Percentiles rank a stretch among this genome's conserved stretches.
These are phyloP conservation scores for Telmatochromis sp. DNA, from an alignment of 2,113 vertebrate genomes.

Conservation along the genomic window DNA sequence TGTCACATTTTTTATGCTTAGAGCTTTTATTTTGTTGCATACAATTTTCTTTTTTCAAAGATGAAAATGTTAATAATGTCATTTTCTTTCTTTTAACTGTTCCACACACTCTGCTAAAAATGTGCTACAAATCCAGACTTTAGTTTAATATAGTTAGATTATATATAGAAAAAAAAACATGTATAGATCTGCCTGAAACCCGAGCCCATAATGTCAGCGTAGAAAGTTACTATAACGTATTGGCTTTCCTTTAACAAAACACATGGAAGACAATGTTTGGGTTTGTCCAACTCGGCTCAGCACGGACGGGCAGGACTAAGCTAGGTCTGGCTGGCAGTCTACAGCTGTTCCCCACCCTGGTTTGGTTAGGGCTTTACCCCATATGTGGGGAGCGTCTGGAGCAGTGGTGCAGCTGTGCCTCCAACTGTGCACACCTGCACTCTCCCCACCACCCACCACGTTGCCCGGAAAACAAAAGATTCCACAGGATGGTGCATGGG, in stretches of 20 bases:
- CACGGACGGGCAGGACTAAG: constrained; percentile 11
- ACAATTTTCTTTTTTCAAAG: not conserved
- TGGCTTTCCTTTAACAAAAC: not conserved
- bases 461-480: constrained; percentile 16
- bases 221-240: not conserved
- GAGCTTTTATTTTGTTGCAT: not conserved
- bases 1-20: not conserved
- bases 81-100: not conserved
- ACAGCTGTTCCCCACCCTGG: constrained; percentile 63
- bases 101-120: not conserved
- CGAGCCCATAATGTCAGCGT: not conserved
- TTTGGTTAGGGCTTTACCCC: constrained; percentile 55
- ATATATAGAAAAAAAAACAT: not conserved
- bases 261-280: not conserved
- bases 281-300: not conserved
- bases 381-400: constrained; percentile 51
- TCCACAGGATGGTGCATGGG: constrained; percentile 24
- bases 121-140: not conserved
- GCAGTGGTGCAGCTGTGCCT: constrained; percentile 64
- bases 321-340: constrained; percentile 41
- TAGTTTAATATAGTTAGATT: not conserved
- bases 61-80: not conserved
- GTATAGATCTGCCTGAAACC: not conserved
- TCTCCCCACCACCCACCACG: constrained; percentile 56
- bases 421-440: constrained; percentile 69